phyloP scores from a whole-genome alignment of 1,140 invertebrate species.

The Bombus difficillimus region DNA sequence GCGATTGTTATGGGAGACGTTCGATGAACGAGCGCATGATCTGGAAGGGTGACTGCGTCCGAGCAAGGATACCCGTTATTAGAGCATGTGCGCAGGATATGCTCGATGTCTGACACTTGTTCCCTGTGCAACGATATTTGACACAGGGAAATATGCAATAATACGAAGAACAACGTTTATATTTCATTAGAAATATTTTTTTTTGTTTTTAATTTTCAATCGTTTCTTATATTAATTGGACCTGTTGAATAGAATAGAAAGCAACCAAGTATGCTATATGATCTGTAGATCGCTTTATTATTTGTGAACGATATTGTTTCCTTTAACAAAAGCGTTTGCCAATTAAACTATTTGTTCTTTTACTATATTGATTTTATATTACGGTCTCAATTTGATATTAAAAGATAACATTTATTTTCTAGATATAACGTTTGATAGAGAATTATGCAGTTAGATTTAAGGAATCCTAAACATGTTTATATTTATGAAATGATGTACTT shows the following conservation, averaged over 20 bases:
- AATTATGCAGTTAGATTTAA: too few species aligned
- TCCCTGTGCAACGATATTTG: neutral
- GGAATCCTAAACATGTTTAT: too few species aligned
- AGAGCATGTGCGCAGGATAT: neutral
- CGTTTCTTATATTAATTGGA: neutral
- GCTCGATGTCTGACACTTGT: constrained; percentile 11
- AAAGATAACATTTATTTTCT: too few species aligned
- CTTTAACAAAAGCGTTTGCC: neutral
- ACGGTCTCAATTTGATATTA: too few species aligned
- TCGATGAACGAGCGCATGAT: constrained; percentile 36
- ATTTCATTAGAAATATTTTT: neutral
- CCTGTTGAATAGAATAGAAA: neutral
- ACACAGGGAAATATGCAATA: neutral
- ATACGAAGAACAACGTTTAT: neutral
- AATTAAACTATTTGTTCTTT: too few species aligned
- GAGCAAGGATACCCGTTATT: constrained; percentile 30
- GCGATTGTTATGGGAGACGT: constrained; percentile 61
- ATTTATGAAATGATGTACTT: too few species aligned
- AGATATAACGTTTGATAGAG: too few species aligned
- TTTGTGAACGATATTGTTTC: neutral
- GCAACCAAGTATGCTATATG: neutral
- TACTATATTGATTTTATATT: too few species aligned
- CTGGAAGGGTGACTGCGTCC: constrained; percentile 38
- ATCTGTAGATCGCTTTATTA: neutral
- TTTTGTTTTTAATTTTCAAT: neutral